A percentile compares a stretch with the other conserved stretches of the same genome.
These are phyloP conservation scores for Darevskia mixta DNA, from an alignment of 2,797 vertebrate genomes.

Conservation along the genomic window DNA sequence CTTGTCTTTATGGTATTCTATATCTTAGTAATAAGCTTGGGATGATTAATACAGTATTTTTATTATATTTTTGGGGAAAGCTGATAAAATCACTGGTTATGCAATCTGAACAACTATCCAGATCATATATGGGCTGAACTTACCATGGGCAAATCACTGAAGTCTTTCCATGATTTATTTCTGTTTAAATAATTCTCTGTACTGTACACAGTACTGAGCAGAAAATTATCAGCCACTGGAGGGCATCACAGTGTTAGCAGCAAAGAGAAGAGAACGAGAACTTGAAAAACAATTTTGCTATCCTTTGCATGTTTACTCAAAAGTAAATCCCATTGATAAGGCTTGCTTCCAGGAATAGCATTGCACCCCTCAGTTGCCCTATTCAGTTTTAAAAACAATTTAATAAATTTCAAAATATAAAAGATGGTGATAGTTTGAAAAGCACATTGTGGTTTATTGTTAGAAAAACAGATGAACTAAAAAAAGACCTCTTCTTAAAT, in stretches of 20 bases:
- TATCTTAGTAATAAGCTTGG: not conserved
- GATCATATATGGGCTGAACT: conserved; percentile 40
- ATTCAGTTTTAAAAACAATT: conserved; percentile 6
- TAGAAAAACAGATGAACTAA: not conserved
- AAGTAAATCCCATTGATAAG: not conserved
- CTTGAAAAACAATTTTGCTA: not conserved
- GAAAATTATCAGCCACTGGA: conserved; percentile 60
- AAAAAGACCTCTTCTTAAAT: not conserved
- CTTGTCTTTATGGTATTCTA: not conserved
- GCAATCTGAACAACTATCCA: not conserved
- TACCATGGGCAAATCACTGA: conserved; percentile 29
- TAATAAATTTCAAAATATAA: conserved; percentile 18
- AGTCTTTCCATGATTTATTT: not conserved
- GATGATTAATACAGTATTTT: not conserved
- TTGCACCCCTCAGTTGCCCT: not conserved
- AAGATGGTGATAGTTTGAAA: not conserved
- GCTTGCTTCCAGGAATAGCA: not conserved
- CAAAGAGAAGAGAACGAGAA: conserved; percentile 15
- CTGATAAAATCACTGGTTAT: not conserved
- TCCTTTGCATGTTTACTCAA: not conserved
- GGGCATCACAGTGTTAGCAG: conserved; percentile 52
- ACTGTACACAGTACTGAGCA: not conserved
- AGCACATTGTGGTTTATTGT: conserved; percentile 1
- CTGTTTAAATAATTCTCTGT: not conserved
- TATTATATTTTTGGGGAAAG: not conserved